Evolutionary conservation across 2,797 vertebrate species (phyloP).

Genomic region (Pipistrellus kuhlii): DNA sequence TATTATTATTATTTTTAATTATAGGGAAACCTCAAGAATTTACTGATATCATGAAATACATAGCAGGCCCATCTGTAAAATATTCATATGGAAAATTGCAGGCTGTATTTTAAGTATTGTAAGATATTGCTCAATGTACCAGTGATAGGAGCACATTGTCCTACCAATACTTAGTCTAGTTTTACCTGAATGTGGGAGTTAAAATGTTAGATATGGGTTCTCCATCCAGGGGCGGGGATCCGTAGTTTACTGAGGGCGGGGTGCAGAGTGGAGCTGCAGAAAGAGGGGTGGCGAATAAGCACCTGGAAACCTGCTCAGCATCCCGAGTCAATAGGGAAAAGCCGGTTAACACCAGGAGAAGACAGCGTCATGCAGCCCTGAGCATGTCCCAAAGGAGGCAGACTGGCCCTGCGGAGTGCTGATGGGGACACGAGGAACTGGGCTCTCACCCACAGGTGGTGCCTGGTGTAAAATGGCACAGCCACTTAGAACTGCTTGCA

Average conservation of each 20-base stretch:
- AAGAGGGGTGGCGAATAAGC: neutral
- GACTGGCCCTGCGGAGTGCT: neutral
- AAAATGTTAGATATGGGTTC: neutral
- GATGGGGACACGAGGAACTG: neutral
- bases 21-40: neutral
- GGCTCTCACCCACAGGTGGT: neutral
- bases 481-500: neutral
- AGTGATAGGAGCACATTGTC: neutral
- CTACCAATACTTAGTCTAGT: neutral
- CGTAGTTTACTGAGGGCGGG: too few species aligned
- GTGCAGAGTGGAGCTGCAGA: neutral
- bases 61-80: neutral
- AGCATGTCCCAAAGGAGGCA: neutral
- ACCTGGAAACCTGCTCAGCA: neutral
- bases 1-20: neutral
- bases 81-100: neutral
- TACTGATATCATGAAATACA: slow-evolving; percentile 32
- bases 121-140: neutral
- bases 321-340: neutral
- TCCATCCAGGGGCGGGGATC: neutral
- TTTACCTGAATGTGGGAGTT: neutral
- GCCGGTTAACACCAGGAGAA: neutral
- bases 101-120: neutral
- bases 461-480: neutral
- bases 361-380: neutral